Evolutionary conservation across 2,888 invertebrate species (phyloP).

Genomic region (Pristionchus arcanus): DNA sequence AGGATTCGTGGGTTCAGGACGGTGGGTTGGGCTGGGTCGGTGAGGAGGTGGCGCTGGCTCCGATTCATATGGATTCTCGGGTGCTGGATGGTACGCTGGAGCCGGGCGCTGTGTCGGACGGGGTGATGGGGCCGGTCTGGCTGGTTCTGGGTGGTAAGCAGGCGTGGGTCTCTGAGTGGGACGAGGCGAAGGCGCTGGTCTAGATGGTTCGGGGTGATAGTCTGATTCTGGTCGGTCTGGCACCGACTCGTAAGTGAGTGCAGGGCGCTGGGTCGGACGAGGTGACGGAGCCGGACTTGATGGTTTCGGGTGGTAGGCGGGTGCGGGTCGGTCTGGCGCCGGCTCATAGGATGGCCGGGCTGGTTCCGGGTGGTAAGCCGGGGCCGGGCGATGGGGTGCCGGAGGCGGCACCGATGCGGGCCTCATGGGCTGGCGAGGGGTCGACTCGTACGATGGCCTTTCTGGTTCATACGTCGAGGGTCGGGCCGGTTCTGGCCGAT

Average conservation of each 20-base stretch:
- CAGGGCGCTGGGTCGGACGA: not conserved
- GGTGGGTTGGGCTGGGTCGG: not conserved
- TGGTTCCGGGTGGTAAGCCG: not conserved
- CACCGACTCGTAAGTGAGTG: not conserved
- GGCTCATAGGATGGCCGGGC: not conserved
- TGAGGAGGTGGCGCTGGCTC: not conserved
- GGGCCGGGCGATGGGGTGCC: not conserved
- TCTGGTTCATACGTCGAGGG: not conserved
- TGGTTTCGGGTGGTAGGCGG: no score
- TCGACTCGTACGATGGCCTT: not conserved
- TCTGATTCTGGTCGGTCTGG: not conserved
- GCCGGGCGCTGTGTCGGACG: not conserved
- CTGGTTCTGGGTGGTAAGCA: not conserved
- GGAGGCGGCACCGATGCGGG: not conserved
- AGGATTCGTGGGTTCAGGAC: not conserved
- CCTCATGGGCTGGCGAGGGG: not conserved
- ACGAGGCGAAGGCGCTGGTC: not conserved
- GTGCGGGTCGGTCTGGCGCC: not conserved
- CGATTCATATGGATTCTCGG: not conserved
- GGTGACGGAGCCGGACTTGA: not conserved
- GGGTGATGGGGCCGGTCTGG: not conserved
- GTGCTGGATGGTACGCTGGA: not conserved
- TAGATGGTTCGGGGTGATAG: not conserved
- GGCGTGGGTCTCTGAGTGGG: not conserved
- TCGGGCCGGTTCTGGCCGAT: not conserved